A percentile compares a stretch with the other conserved stretches of the same genome.
Evolutionary conservation across 2,113 vertebrate genomes (phyloP).

Genomic region (rabbit (Oryctolagus cuniculus)): mOryCun1.1 NC_091437.1:34387501-34388000

Average conservation of each 20-base stretch:
- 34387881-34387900: not conserved
- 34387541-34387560: not conserved
- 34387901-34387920: not conserved
- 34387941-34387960: not conserved
- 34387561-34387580: not conserved
- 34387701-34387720: not conserved
- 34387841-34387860: not conserved
- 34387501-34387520: not conserved
- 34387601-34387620: not conserved
- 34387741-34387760: not conserved
- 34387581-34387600: not conserved
- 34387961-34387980: not conserved
- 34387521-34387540: not conserved
- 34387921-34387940: not conserved
- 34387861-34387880: not conserved
- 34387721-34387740: slow-evolving; percentile 25
- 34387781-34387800: not conserved
- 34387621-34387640: not conserved
- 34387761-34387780: not conserved
- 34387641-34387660: not conserved
- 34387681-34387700: slow-evolving; percentile 30
- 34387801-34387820: not conserved
- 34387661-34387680: slow-evolving; percentile 2
- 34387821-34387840: slow-evolving; percentile 3
- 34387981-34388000: not conserved